Conservation (phyloP, 2,888 invertebrate genomes). For the Diaprepes abbreviatus region DNA sequence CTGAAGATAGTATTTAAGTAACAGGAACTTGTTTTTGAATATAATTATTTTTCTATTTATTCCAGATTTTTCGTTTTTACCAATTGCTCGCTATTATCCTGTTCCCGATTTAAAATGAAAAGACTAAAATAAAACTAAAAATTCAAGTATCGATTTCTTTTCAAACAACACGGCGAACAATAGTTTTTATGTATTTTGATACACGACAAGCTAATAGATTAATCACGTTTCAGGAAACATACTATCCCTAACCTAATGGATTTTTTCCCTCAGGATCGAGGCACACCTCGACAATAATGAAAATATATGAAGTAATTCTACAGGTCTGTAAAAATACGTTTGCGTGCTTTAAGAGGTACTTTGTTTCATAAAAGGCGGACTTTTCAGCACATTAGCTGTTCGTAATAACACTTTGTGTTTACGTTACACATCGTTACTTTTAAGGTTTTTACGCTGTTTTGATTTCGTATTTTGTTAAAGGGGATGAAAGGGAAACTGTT, state of each 20-base stretch:
- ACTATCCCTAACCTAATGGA: conserved; percentile 42
- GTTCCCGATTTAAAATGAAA: no score
- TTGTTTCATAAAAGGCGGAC: conserved; percentile 22
- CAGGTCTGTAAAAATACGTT: conserved; percentile 34
- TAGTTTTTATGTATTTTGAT: conserved; percentile 39
- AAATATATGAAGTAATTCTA: conserved; percentile 42
- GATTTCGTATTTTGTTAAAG: not conserved
- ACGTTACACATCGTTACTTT: conserved; percentile 3
- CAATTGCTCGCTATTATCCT: no score
- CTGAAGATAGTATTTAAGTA: no score
- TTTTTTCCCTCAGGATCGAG: conserved; percentile 34
- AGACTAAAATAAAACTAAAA: no score
- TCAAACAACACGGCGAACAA: conserved; percentile 14
- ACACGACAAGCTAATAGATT: conserved; percentile 41
- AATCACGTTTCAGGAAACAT: conserved; percentile 43
- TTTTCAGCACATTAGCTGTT: conserved; percentile 18
- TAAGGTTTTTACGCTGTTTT: not conserved
- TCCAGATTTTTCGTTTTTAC: no score
- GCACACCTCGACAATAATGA: conserved; percentile 42
- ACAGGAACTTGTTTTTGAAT: no score
- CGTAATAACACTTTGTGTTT: conserved; percentile 18
- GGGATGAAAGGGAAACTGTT: not conserved
- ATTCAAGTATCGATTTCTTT: conserved; percentile 27
- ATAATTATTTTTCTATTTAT: no score
- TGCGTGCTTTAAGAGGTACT: conserved; percentile 24